These are phyloP conservation scores for Aphodius granarius DNA, from an alignment of 2,888 invertebrate species.

Conservation along the genomic window DNA sequence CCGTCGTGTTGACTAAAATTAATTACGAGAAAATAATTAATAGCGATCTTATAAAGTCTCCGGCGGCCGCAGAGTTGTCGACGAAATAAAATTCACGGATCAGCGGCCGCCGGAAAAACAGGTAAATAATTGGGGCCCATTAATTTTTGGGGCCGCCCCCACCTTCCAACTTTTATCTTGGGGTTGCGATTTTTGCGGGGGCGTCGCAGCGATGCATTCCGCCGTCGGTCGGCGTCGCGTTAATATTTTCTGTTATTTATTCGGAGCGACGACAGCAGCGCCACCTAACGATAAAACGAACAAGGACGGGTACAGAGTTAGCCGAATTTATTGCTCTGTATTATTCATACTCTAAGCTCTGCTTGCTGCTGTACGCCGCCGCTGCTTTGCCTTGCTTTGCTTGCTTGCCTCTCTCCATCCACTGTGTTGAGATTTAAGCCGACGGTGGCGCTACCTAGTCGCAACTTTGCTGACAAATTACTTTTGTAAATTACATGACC, in stretches of 20 bases:
- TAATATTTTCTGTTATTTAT: conserved; percentile 15
- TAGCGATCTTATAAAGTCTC: not conserved
- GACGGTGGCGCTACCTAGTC: conserved; percentile 4
- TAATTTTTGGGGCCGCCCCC: not conserved
- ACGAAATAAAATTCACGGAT: not conserved
- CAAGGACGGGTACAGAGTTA: conserved; percentile 24
- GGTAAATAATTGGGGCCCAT: not conserved
- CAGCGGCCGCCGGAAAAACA: not conserved
- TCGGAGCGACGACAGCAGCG: conserved; percentile 7
- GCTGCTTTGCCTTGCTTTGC: not conserved
- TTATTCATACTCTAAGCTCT: conserved; percentile 28
- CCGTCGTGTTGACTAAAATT: not conserved
- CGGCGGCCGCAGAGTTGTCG: not conserved
- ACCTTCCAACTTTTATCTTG: not conserved
- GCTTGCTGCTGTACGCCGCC: not conserved
- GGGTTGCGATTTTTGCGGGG: not conserved
- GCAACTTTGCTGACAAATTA: conserved; percentile 31
- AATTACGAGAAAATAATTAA: not conserved
- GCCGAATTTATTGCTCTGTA: conserved; percentile 28
- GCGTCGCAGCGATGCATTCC: not conserved
- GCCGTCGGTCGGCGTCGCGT: not conserved
- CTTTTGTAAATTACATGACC: conserved; percentile 32
- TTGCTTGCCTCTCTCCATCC: not conserved
- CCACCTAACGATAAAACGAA: conserved; percentile 20
- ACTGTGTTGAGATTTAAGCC: conserved; percentile 27